Evolutionary conservation across 1,140 invertebrate genomes (phyloP).

Genomic region (Drosophila miranda): DNA sequence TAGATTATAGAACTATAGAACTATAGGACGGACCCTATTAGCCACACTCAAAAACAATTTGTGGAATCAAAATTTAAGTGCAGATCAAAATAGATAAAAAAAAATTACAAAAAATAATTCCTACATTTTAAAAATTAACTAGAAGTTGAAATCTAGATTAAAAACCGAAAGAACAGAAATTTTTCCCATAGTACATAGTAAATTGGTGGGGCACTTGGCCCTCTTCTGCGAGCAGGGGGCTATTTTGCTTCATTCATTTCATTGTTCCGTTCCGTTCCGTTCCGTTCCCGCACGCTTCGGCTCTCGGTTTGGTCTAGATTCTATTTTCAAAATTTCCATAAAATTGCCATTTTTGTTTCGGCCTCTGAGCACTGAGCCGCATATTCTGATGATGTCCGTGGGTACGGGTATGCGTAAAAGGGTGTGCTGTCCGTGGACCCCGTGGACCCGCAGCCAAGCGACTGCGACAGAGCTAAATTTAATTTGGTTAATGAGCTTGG

Average conservation of each 20-base stretch:
- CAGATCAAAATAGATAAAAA: too few species aligned
- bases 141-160: too few species aligned
- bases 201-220: too few species aligned
- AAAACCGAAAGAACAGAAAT: too few species aligned
- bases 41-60: too few species aligned
- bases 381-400: neutral
- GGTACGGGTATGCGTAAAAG: constrained; percentile 7
- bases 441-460: neutral
- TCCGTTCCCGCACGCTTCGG: too few species aligned
- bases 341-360: constrained; percentile 72
- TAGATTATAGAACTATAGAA: too few species aligned
- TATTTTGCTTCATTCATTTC: constrained; percentile 36
- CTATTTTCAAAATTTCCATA: constrained; percentile 62
- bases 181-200: too few species aligned
- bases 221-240: neutral
- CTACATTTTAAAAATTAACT: too few species aligned
- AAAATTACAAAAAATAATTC: too few species aligned
- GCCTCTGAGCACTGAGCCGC: constrained; percentile 7
- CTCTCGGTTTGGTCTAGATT: constrained; percentile 20
- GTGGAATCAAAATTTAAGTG: too few species aligned
- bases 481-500: constrained; percentile 74
- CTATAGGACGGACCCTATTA: too few species aligned
- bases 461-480: constrained; percentile 63
- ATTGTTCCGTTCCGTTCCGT: constrained; percentile 9
- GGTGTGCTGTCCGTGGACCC: constrained; percentile 33